Evolutionary conservation across 1,140 invertebrate species (phyloP), one percentile per base, ranked within the genome.

Genomic region (Ruditapes philippinarum): DNA sequence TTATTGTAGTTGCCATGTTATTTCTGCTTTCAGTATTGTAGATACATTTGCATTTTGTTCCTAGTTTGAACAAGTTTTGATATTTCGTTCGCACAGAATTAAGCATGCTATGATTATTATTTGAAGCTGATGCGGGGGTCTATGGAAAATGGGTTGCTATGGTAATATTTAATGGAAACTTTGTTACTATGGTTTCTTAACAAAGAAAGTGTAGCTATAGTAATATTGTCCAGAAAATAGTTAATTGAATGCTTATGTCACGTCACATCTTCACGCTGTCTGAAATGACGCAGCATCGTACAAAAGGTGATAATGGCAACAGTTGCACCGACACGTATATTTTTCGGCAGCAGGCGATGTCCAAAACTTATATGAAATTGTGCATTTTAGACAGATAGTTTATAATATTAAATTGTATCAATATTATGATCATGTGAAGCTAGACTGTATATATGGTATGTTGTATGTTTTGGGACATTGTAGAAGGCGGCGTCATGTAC

Each of bases 401-500:
- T n/a, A n/a, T 45, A 7, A 45, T 14, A 45, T 45, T 45, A 14
- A 45, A 45, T n/a, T 57, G 2, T 62, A n/a, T 4, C 57, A 11
- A 28, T 62, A 62, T 62, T 45, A 45, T 45, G 14, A 45, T 7
- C 42, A 7, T 19, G 57, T 7, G 28, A 62, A 25, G 25, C n/a
- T 62, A 28, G 25, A 62, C 25, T 62, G 22, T 62, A 62, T 70
- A 70, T 70, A 33, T n/a, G 65, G 70, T 54, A 82, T 89, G 54
- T 49, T 45, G 73, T 42, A 57, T 74, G 74, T 40, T 68, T 74
- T 86, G 82, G 89, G 89, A 36, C 68, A 85, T 86, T 90, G 68
- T 90, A 92, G 91, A 80, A 78, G 88, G 73, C 80, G 91, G 33
- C 85, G 88, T 54, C 81, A 88, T 74, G 70, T 73, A 57, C 79